Evolutionary conservation across 2,888 invertebrate species (phyloP).

Genomic region (Andrena trimmerana): DNA sequence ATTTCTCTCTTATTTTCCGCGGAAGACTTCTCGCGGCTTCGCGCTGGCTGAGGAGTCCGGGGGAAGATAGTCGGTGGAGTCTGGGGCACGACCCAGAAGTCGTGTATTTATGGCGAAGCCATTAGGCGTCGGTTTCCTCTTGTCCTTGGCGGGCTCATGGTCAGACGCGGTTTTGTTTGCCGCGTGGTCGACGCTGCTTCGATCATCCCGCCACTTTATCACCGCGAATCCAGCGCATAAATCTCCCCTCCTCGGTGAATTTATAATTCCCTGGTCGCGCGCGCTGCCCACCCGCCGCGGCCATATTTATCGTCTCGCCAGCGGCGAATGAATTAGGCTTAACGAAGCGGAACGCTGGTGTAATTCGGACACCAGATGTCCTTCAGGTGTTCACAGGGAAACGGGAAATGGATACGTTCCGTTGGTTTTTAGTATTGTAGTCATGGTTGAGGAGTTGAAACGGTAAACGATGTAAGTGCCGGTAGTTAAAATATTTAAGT

Average conservation of each 20-base stretch:
- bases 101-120: slow-evolving; percentile 3
- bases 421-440: too few relatives aligned
- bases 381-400: neutral
- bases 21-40: neutral
- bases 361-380: neutral
- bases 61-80: slow-evolving; percentile 1
- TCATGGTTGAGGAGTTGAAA: too few relatives aligned
- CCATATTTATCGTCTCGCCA: slow-evolving; percentile 18
- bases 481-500: too few relatives aligned
- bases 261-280: slow-evolving; percentile 15
- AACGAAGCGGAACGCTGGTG: neutral
- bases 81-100: slow-evolving; percentile 8
- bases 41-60: neutral
- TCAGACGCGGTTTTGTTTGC: slow-evolving; percentile 3
- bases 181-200: neutral
- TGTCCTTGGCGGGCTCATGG: slow-evolving; percentile 30
- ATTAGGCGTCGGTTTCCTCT: slow-evolving; percentile 7
- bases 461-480: too few relatives aligned
- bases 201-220: slow-evolving; percentile 26
- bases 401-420: neutral
- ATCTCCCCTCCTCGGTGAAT: slow-evolving; percentile 20
- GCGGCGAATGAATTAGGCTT: slow-evolving; percentile 6
- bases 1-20: neutral
- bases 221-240: slow-evolving; percentile 2
- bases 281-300: neutral